Base-by-base conservation (phyloP, 2,113 vertebrate species). In the Lasiurus borealis region DNA sequence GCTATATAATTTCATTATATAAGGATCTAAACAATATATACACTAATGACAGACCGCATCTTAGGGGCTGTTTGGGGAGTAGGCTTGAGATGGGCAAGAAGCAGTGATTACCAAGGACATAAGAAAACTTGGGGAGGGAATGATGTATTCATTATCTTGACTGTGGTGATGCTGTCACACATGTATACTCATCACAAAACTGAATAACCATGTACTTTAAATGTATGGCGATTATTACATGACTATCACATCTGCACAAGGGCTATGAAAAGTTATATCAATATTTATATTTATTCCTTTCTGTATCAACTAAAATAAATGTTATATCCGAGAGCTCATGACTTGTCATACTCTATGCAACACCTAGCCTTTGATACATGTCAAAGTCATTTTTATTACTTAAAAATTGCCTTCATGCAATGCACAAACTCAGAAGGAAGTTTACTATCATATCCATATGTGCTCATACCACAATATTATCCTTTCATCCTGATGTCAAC, bases 71-170 rank as follows among this genome's bases (percentile, higher is more conserved):
- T 40, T 46, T 59, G n/a, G 54, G n/a, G 25, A 54, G 11, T 16
- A n/a, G 10, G 2, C 8, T 16, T 75, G 36, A 15, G 52, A 69
- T 31, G 7, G 0, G 2, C 50, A 89, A 66, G 34, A 73, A 13
- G 12, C n/a, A 83, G 2, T 0, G 1, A 34, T 19, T 25, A 66
- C 15, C n/a, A 66, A 29, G 3, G 1, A 9, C 68, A 36, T 14
- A 16, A 64, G n/a, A 11, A 69, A 71, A 36, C 16, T 31, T 72
- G 48, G 8, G 11, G 8, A n/a, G 3, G 21, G 36, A n/a, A 77
- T 8, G 25, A 16, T 44, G n/a, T 40, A 6, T 54, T 86, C 14
- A 25, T 75, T 46, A n/a, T 62, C 14, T 23, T 36, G 5, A 66
- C 25, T 87, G 25, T 25, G 10, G 8, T 48, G 7, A 77, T 50